phyloP scores from a whole-genome alignment of 2,888 invertebrate species.

The Strigamia maritima region DNA sequence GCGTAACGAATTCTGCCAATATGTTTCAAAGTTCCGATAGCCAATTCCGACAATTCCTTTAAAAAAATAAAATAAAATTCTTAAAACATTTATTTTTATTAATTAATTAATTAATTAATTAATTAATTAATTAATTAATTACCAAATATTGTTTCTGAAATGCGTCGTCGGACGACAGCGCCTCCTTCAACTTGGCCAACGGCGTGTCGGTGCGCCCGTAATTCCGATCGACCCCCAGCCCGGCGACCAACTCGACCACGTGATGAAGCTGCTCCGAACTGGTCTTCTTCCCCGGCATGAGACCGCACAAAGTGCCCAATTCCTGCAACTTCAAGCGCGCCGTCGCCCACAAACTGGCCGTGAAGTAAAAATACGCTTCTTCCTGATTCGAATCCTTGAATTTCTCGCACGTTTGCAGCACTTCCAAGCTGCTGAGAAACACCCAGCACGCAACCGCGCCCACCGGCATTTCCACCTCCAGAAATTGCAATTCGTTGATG shows the following conservation, averaged over 20 bases:
- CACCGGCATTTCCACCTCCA: constrained; percentile 71
- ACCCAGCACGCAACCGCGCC: constrained; percentile 91
- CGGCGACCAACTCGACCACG: constrained; percentile 84
- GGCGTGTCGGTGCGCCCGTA: constrained; percentile 53
- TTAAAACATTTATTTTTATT: constrained; percentile 40
- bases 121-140: no score
- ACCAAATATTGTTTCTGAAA: constrained; percentile 86
- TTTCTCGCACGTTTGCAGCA: constrained; percentile 68
- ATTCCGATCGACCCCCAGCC: constrained; percentile 65
- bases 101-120: no score
- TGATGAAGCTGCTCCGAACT: constrained; percentile 84
- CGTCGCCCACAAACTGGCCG: constrained; percentile 81
- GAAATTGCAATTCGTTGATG: constrained; percentile 73
- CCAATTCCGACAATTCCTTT: constrained; percentile 83
- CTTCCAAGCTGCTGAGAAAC: constrained; percentile 84
- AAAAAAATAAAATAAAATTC: constrained; percentile 42
- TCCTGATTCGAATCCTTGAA: constrained; percentile 49
- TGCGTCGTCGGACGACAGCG: constrained; percentile 80
- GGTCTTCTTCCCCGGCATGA: constrained; percentile 69
- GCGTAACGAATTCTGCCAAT: constrained; percentile 80
- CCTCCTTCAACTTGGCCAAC: constrained; percentile 81
- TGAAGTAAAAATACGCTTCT: constrained; percentile 76
- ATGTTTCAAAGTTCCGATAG: constrained; percentile 95
- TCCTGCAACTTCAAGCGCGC: constrained; percentile 82
- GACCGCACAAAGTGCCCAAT: constrained; percentile 82